Conservation (phyloP, 2,797 vertebrate species). For the Argya squamiceps region DNA sequence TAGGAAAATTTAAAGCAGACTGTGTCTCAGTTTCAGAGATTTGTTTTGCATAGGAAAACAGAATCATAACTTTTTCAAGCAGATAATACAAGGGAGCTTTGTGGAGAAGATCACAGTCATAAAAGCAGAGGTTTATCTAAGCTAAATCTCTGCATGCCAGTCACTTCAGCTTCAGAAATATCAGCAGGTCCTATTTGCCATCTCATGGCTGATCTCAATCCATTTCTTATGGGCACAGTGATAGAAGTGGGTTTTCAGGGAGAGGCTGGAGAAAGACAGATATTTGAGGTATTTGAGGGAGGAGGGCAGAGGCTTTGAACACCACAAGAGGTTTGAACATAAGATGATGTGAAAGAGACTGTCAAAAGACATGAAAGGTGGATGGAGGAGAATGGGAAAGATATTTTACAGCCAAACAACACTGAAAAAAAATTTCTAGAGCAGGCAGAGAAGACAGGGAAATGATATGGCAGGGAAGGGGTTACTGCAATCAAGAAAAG, state of each 20-base stretch:
- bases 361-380: background rate
- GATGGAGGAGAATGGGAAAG: background rate
- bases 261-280: background rate
- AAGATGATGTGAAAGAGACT: background rate
- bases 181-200: background rate
- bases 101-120: background rate
- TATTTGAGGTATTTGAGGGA: background rate
- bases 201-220: background rate
- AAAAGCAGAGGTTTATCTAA: conserved; percentile 37
- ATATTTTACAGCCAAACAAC: background rate
- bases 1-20: background rate
- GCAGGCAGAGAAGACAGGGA: background rate
- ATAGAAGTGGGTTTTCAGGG: background rate
- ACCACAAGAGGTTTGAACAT: background rate
- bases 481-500: background rate
- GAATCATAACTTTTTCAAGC: background rate
- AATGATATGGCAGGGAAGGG: background rate
- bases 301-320: background rate
- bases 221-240: background rate
- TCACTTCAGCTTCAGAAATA: conserved; percentile 23
- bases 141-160: background rate
- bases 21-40: background rate
- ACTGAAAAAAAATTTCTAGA: background rate
- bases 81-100: background rate
- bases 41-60: background rate